A percentile compares a stretch with the other conserved stretches of the same genome.
Evolutionary conservation across 2,113 vertebrate species (phyloP).

Genomic region (Poeciliopsis prolifica): DNA sequence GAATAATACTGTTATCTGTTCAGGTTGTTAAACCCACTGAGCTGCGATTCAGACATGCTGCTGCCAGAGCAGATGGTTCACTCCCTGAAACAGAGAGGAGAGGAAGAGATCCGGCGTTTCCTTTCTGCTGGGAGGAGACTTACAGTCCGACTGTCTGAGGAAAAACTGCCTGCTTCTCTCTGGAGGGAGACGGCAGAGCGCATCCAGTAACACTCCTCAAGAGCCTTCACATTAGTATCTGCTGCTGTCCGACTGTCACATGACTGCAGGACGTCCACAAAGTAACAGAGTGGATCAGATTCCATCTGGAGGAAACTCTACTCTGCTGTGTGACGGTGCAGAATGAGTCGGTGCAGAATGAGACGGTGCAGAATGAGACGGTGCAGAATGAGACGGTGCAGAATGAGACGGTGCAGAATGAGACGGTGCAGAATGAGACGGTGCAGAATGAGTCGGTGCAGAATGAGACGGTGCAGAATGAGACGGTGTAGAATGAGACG

Average conservation of each 20-base stretch:
- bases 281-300: too few relatives aligned
- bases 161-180: not conserved
- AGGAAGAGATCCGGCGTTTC: constrained; percentile 13
- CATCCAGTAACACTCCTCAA: not conserved
- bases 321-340: too few relatives aligned
- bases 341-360: too few relatives aligned
- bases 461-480: too few relatives aligned
- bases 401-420: too few relatives aligned
- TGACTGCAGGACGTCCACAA: not conserved
- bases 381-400: too few relatives aligned
- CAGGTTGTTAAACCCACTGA: constrained; percentile 62
- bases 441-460: too few relatives aligned
- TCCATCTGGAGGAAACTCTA: too few relatives aligned
- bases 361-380: too few relatives aligned
- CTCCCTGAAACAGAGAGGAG: constrained; percentile 1
- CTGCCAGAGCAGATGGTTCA: constrained; percentile 55
- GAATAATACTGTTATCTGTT: constrained; percentile 66
- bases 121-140: not conserved
- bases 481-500: too few relatives aligned
- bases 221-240: not conserved
- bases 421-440: too few relatives aligned
- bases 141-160: not conserved
- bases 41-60: constrained; percentile 47
- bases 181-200: too few relatives aligned
- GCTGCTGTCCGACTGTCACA: not conserved